Base-by-base conservation (phyloP, 2,888 invertebrate species). In the Agrilus mali region DNA sequence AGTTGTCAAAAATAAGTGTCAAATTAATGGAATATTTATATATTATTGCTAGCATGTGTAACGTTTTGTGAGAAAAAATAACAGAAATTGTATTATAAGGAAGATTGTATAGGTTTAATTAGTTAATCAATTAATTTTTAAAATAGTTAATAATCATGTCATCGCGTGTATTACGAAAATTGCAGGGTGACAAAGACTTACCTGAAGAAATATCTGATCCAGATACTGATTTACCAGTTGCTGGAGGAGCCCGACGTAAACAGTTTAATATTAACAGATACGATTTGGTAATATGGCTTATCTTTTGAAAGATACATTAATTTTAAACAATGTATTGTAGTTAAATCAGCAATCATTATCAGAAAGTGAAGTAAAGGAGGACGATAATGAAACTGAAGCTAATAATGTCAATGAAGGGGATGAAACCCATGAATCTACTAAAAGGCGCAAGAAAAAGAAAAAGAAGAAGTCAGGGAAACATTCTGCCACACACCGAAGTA, bases 281-380 rank as follows among this genome's bases (percentile, higher is more conserved):
- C 55, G 79, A 80, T 67, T 68, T 84, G 75, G 83, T 84, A 70
- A 65, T 69, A 65, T 39, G 17, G 15, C 38, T 36, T n/a, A 20
- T 10, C 12, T 42, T 40, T 32, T 12, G 15, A 12, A 40, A 34
- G 22, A 22, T 35, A 15, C 10, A 20, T 33, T 14, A 33, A 16
- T 35, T n/a, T 42, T 44, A 10, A 44, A n/a, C 2, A 10, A 16
- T 46, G 41, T 53, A 40, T 56, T 53, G 17, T 50, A 80, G 81
- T 62, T 82, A 43, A 79, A 80, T 63, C 75, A 80, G 56, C 74
- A 74, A 52, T 77, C 77, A 36, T 71, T 75, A 53, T 80, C 80
- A 1, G 82, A 81, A 56, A 79, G 78, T 50, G 81, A 80, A 62
- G 77, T 77, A 6, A 78, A 80, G 60, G 80, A 79, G 56, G 80